A percentile compares a stretch with the other conserved stretches of the same genome.
Evolutionary conservation across 2,888 invertebrate genomes (phyloP).

Genomic region (Acanthosoma haemorrhoidale): DNA sequence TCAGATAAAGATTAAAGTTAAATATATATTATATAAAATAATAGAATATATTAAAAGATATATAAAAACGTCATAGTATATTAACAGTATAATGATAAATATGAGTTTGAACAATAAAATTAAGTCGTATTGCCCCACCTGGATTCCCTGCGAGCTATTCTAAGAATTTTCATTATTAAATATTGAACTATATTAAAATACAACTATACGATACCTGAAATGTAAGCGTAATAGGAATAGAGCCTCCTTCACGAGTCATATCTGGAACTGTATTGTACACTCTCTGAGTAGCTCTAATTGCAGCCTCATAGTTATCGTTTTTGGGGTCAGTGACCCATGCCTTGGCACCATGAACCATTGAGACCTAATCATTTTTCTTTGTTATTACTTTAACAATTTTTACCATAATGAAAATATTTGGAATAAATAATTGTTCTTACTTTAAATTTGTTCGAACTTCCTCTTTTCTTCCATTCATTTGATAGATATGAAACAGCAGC

Average conservation of each 20-base stretch:
- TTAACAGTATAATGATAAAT: too few species aligned
- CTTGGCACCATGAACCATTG: slow-evolving; percentile 68
- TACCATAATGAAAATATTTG: background rate
- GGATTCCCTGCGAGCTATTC: too few species aligned
- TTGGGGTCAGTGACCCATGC: slow-evolving; percentile 91
- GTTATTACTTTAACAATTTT: background rate
- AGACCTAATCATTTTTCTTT: slow-evolving; percentile 31
- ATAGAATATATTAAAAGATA: too few species aligned
- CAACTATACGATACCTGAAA: slow-evolving; percentile 51
- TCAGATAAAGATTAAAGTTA: too few species aligned
- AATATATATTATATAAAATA: too few species aligned
- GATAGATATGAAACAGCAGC: slow-evolving; percentile 72
- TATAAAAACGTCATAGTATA: too few species aligned
- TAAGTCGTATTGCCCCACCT: too few species aligned
- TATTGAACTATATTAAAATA: background rate
- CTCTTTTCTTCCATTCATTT: slow-evolving; percentile 68
- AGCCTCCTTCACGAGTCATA: slow-evolving; percentile 93
- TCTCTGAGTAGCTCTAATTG: slow-evolving; percentile 68
- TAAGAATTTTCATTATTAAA: too few species aligned
- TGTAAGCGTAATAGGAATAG: slow-evolving; percentile 84
- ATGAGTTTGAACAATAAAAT: too few species aligned
- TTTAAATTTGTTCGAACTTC: slow-evolving; percentile 81
- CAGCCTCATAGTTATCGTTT: slow-evolving; percentile 90
- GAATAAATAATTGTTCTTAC: slow-evolving; percentile 45
- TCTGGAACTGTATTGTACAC: slow-evolving; percentile 90